These are phyloP conservation scores for Noctua janthe DNA, from an alignment of 2,888 invertebrate genomes.

Conservation along the genomic window DNA sequence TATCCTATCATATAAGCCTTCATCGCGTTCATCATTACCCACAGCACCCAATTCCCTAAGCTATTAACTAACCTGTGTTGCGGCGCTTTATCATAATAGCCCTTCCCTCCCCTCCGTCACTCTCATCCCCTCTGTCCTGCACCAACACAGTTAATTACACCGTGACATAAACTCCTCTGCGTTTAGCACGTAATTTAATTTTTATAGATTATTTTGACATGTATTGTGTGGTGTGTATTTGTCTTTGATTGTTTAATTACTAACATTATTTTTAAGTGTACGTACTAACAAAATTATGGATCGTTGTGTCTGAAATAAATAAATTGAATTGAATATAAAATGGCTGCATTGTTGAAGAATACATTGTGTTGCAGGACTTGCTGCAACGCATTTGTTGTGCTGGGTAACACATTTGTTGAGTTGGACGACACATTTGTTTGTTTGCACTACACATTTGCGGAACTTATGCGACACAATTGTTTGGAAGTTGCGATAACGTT, in stretches of 20 bases:
- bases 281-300: no score
- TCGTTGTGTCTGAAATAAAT: no score
- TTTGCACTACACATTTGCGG: neutral
- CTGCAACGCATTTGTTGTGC: constrained; percentile 17
- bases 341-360: constrained; percentile 21
- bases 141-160: constrained; percentile 37
- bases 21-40: neutral
- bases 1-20: neutral
- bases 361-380: constrained; percentile 14
- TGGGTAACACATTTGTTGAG: constrained; percentile 25
- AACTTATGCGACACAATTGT: neutral
- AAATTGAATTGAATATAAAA: constrained; percentile 8
- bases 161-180: constrained; percentile 17
- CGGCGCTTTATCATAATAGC: constrained; percentile 13
- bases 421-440: constrained; percentile 15
- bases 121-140: constrained; percentile 8
- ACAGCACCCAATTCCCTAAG: constrained; percentile 27
- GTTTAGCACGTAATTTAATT: constrained; percentile 14
- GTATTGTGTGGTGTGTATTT: no score
- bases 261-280: no score
- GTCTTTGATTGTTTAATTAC: no score
- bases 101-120: neutral
- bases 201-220: no score
- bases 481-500: constrained; percentile 5
- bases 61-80: constrained; percentile 39